A percentile compares a stretch with the other conserved stretches of the same genome.
Evolutionary conservation across 2,888 invertebrate genomes (phyloP).

Genomic region (Loripinus fragilis): DNA sequence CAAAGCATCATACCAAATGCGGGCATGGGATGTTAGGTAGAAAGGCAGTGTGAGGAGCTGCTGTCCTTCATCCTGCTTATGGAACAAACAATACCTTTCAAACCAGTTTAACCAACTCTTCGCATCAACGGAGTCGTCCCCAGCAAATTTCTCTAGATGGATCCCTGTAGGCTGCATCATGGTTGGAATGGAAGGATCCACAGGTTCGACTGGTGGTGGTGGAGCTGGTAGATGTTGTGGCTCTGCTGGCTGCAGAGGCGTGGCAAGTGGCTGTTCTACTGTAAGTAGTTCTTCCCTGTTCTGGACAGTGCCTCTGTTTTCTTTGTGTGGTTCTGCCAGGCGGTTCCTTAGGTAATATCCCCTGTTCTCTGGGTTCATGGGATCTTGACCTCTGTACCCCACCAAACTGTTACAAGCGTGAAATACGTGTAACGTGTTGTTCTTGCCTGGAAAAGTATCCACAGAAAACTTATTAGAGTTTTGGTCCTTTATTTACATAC

Average conservation of each 20-base stretch:
- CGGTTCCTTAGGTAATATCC: background rate
- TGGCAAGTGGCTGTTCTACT: background rate
- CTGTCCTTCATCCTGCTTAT: background rate
- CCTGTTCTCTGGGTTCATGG: constrained; percentile 1
- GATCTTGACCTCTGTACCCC: background rate
- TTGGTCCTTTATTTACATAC: background rate
- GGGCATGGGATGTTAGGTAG: background rate
- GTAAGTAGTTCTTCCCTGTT: background rate
- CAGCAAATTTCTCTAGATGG: background rate
- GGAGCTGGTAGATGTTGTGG: background rate
- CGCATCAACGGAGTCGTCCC: background rate
- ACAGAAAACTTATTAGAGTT: background rate
- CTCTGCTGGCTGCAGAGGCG: background rate
- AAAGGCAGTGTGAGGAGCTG: background rate
- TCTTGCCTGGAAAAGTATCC: background rate
- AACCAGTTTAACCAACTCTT: background rate
- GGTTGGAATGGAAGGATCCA: background rate
- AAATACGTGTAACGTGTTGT: background rate
- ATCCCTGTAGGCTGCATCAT: background rate
- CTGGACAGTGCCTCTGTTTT: background rate
- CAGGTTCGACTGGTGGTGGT: background rate
- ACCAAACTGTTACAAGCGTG: background rate
- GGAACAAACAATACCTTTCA: background rate
- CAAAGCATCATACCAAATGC: background rate
- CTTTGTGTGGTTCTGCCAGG: background rate